These are phyloP conservation scores for Tinea pellionella DNA, from an alignment of 2,888 invertebrate species.

Conservation along the genomic window DNA sequence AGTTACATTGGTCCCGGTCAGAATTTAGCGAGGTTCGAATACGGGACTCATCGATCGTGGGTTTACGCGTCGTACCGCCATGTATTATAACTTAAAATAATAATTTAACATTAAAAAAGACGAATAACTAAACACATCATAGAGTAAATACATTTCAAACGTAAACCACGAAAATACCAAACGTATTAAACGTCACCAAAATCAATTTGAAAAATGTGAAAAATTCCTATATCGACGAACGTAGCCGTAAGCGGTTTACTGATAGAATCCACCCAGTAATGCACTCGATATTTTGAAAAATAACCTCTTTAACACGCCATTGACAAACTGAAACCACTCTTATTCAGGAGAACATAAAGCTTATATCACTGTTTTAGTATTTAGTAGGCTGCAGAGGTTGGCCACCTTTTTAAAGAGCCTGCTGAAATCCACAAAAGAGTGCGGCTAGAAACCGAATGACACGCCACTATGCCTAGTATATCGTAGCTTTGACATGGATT, in stretches of 20 bases:
- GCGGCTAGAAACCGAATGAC: background rate
- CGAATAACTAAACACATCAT: too few species aligned
- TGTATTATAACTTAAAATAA: too few species aligned
- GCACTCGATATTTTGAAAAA: constrained; percentile 13
- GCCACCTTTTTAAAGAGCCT: constrained; percentile 7
- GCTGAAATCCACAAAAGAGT: constrained; percentile 12
- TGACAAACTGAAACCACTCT: background rate
- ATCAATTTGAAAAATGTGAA: background rate
- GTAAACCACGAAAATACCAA: background rate
- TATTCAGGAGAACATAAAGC: background rate
- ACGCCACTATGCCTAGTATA: background rate
- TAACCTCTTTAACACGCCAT: background rate
- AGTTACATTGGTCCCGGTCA: too few species aligned
- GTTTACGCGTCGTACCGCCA: too few species aligned
- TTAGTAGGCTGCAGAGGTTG: background rate
- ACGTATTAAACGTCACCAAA: background rate
- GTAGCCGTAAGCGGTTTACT: constrained; percentile 1
- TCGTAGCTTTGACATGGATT: background rate
- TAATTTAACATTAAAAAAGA: too few species aligned
- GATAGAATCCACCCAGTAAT: background rate
- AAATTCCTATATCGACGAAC: background rate
- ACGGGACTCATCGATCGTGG: too few species aligned
- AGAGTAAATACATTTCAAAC: too few species aligned
- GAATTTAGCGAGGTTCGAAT: too few species aligned
- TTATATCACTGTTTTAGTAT: background rate